Evolutionary conservation across 2,888 invertebrate species (phyloP).

Genomic region (Zeuzera pyrina): DNA sequence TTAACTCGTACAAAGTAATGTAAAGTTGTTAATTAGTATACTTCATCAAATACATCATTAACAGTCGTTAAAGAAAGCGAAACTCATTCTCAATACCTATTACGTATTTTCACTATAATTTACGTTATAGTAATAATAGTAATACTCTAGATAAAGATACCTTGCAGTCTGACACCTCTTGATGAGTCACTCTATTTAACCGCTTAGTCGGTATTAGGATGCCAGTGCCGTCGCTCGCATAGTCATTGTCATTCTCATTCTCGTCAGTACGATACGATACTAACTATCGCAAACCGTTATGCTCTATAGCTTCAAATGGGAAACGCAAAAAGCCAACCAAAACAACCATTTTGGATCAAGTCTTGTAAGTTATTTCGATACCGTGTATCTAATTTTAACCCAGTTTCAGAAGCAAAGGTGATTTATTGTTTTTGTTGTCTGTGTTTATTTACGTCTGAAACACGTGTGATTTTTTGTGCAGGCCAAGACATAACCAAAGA

Average conservation of each 20-base stretch:
- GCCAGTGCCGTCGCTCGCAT: slow-evolving; percentile 38
- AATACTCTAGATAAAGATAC: slow-evolving; percentile 50
- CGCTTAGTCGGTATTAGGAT: slow-evolving; percentile 54
- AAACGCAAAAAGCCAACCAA: slow-evolving; percentile 42
- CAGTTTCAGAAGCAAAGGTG: slow-evolving; percentile 3
- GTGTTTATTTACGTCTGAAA: slow-evolving; percentile 43
- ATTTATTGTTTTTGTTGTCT: slow-evolving; percentile 12
- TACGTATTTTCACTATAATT: slow-evolving; percentile 35
- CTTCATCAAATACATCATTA: no score
- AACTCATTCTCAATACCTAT: no score
- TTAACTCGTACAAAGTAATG: no score
- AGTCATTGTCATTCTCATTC: slow-evolving; percentile 25
- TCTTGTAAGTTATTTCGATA: slow-evolving; percentile 51
- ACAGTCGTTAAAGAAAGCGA: no score
- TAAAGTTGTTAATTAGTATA: no score
- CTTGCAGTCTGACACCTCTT: slow-evolving; percentile 30
- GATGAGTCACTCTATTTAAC: slow-evolving; percentile 40
- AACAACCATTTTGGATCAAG: slow-evolving; percentile 40
- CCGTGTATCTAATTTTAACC: slow-evolving; percentile 21
- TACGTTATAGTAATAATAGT: slow-evolving; percentile 27
- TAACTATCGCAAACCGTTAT: slow-evolving; percentile 37
- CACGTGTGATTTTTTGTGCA: no score
- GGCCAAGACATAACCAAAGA: slow-evolving; percentile 70
- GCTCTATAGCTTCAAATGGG: slow-evolving; percentile 46
- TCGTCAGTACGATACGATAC: no score